These are phyloP conservation scores for Dilophus febrilis DNA, from an alignment of 2,888 invertebrate genomes.

Conservation along the genomic window DNA sequence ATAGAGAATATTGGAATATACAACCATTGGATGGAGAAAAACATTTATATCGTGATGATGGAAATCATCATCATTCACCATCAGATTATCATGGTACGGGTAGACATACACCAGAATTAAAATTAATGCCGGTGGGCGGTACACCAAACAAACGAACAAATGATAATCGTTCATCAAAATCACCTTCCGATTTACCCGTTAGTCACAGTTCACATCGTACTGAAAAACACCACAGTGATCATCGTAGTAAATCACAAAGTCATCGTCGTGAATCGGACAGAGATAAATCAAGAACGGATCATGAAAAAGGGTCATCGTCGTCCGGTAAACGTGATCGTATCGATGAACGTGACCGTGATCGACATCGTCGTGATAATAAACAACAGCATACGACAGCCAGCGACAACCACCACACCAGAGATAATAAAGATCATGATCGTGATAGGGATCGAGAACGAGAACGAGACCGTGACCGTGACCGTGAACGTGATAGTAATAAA, in stretches of 20 bases:
- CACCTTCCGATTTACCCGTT: not conserved
- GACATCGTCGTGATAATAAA: not conserved
- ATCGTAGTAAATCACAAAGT: not conserved
- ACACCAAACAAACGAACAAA: not conserved
- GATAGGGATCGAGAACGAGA: constrained; percentile 25
- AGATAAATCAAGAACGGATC: not conserved
- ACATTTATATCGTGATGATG: not conserved
- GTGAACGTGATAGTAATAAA: constrained; percentile 6
- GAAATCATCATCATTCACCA: no score
- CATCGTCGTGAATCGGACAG: not conserved
- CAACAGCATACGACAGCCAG: not conserved
- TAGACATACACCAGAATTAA: not conserved
- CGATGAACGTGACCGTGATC: not conserved
- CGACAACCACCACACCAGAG: constrained; percentile 19
- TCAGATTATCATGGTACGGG: no score
- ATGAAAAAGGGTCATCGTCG: no score
- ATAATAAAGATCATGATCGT: constrained; percentile 26
- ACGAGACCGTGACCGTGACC: constrained; percentile 16
- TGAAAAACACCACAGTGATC: not conserved
- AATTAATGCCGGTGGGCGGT: not conserved
- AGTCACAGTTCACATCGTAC: not conserved
- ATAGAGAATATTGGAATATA: not conserved
- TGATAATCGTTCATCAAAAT: constrained; percentile 3
- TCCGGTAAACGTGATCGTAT: no score
- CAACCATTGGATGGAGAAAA: no score